A percentile compares a stretch with the other conserved stretches of the same genome.
Evolutionary conservation across 2,113 vertebrate species (phyloP).

Genomic region (Pipra filicauda): DNA sequence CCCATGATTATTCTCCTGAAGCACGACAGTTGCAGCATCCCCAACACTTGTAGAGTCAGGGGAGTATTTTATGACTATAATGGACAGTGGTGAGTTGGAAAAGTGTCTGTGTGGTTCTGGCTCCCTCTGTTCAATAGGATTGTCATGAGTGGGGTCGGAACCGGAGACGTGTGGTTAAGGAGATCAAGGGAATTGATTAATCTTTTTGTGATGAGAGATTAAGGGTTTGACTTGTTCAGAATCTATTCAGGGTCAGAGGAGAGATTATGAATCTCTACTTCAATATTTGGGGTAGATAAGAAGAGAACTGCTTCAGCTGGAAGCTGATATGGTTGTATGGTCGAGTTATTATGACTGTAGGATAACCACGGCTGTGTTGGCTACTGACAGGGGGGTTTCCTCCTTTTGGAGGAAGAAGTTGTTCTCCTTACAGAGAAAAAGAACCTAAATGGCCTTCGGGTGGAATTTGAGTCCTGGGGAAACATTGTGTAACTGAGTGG

Average conservation of each 20-base stretch:
- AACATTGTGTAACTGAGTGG: background rate
- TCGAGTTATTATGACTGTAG: accelerated
- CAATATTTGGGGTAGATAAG: background rate
- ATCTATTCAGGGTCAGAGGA: background rate
- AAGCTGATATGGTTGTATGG: background rate
- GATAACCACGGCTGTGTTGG: background rate
- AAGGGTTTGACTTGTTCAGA: background rate
- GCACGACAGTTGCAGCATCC: background rate
- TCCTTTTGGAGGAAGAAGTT: background rate
- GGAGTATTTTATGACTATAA: background rate
- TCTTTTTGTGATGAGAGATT: background rate
- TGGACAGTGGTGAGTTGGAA: background rate
- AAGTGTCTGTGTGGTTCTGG: background rate
- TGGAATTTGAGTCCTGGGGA: background rate
- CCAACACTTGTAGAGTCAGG: background rate
- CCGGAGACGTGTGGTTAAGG: background rate
- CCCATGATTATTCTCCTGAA: background rate
- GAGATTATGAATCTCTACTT: background rate
- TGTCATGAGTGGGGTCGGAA: background rate
- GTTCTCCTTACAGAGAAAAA: background rate
- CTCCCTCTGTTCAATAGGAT: background rate
- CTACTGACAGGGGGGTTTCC: background rate
- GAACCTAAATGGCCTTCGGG: background rate
- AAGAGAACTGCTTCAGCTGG: background rate
- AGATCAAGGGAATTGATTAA: background rate